phyloP scores from a whole-genome alignment of 2,888 invertebrate genomes.

The Euplagia quadripunctaria region DNA sequence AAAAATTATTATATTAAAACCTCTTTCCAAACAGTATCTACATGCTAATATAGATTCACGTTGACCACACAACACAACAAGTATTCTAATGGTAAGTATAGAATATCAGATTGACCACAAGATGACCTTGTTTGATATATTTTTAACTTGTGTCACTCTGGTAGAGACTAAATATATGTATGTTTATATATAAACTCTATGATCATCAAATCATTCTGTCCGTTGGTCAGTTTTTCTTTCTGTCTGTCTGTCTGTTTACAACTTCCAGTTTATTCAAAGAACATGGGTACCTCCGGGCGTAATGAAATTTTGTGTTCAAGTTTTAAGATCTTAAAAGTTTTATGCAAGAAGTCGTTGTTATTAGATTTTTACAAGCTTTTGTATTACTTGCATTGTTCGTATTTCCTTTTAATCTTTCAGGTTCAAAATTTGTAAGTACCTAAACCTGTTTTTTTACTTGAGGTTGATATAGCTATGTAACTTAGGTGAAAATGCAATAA shows the following conservation, averaged over 20 bases:
- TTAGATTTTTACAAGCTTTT: neutral
- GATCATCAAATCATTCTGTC: neutral
- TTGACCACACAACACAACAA: slow-evolving; percentile 52
- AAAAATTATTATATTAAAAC: no score
- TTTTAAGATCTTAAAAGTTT: neutral
- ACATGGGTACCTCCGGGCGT: neutral
- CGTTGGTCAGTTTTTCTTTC: neutral
- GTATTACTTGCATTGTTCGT: neutral
- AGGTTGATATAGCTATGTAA: neutral
- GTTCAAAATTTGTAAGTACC: neutral
- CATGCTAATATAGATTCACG: slow-evolving; percentile 20
- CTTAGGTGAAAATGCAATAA: neutral
- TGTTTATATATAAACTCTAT: slow-evolving; percentile 4
- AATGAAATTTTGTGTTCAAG: neutral
- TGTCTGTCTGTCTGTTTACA: neutral
- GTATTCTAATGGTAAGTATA: slow-evolving; percentile 32
- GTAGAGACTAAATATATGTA: neutral
- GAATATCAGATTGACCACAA: slow-evolving; percentile 55
- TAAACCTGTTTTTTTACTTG: neutral
- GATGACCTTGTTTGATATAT: slow-evolving; percentile 55
- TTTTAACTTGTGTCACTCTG: slow-evolving; percentile 31
- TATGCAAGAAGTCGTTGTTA: neutral
- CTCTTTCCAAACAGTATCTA: neutral
- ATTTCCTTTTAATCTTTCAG: neutral
- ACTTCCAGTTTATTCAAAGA: neutral